Base-by-base conservation (phyloP, 1,140 invertebrate genomes). In the Drosophila pseudoananassae region DNA sequence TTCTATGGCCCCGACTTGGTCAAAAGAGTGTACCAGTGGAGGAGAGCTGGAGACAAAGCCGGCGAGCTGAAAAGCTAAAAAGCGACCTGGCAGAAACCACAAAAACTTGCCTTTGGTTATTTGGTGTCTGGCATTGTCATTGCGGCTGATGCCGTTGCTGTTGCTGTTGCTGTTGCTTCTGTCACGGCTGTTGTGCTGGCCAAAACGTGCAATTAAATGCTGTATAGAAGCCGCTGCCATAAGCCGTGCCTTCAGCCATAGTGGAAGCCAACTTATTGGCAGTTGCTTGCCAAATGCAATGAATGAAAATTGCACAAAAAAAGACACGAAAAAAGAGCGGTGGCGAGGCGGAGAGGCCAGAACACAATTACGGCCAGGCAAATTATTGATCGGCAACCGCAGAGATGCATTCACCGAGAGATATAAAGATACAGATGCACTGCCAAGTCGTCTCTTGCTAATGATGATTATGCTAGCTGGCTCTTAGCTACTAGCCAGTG, bases 121-220 rank as follows among this genome's bases (percentile, higher is more conserved):
- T 87, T 84, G 81, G 59, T 87, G 59, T 77, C 81, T 87, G 63
- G 59, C 78, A 73, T 83, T 84, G 80, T 76, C 82, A 80, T 84
- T 84, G 65, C 58, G 74, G 51, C 45, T 77, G 74, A 60, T 71
- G 55, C 45, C 78, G 69, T 31, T 53, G 78, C 52, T 45, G 54
- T 23, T 69, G 46, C 57, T 58, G 45, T 58, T 45, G 60, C 17
- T 69, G 59, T 53, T 55, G 64, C 31, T 59, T 46, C 63, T 70
- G 54, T 59, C 64, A 73, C 31, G 59, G 59, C 46, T 65, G 79
- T 70, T 69, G 59, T 65, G 57, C 50, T 79, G 81, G 57, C 80
- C 81, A 73, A 84, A 84, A 80, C 81, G 80, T 84, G 82, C 80
- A 85, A 85, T 85, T 87, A 85, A 85, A 77, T 81, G 73, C 49